Evolutionary conservation across 1,140 invertebrate species (phyloP).

Genomic region (Ericerus pela): DNA sequence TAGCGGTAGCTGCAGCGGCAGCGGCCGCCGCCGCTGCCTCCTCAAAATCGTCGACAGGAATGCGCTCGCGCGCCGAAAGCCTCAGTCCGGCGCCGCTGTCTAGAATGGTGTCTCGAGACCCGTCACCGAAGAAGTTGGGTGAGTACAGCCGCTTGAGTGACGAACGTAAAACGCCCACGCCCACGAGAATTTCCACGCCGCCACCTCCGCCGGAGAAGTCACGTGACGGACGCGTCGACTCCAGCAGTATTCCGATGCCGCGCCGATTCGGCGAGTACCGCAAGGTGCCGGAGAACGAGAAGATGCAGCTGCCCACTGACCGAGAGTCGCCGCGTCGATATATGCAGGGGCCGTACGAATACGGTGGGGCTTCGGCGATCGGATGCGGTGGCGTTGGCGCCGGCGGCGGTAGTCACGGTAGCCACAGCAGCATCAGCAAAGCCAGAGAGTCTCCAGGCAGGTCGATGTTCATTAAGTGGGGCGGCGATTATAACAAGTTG

Average conservation of each 20-base stretch:
- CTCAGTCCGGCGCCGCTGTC: not conserved
- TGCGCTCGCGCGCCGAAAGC: conserved; percentile 20
- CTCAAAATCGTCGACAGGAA: conserved; percentile 20
- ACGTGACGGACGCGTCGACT: not conserved
- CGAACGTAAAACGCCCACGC: conserved; percentile 13
- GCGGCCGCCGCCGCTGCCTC: conserved; percentile 4
- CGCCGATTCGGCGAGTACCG: conserved; percentile 17
- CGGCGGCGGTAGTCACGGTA: no score
- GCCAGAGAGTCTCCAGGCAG: conserved; percentile 13
- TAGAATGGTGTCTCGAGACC: not conserved
- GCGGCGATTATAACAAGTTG: conserved; percentile 15
- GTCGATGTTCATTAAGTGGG: conserved; percentile 15
- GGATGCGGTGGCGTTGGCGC: no score
- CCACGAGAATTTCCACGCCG: conserved; percentile 3
- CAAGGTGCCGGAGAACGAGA: conserved; percentile 10
- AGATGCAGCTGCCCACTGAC: no score
- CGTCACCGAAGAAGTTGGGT: conserved; percentile 17
- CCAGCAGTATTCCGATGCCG: not conserved
- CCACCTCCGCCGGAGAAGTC: not conserved
- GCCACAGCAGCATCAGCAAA: conserved; percentile 8
- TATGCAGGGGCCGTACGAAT: no score
- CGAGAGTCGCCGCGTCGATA: no score
- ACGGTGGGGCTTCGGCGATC: no score
- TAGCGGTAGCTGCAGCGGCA: no score
- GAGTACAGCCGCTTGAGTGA: conserved; percentile 18